Conservation (phyloP, 2,113 vertebrate genomes). For the Baryphthengus martii region DNA sequence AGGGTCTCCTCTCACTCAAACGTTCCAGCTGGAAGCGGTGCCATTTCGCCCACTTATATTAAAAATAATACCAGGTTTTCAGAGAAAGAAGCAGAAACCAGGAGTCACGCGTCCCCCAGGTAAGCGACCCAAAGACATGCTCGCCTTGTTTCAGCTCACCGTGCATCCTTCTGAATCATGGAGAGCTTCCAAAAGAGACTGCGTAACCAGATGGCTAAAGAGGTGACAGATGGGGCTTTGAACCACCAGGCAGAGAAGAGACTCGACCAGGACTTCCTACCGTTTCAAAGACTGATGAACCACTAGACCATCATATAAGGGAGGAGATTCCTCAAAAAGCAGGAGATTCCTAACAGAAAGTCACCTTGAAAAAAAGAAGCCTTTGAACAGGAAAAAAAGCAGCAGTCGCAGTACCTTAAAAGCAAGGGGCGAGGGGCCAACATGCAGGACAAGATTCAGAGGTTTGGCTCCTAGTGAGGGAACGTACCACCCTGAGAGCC, state of each 20-base stretch:
- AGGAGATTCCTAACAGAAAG: not conserved
- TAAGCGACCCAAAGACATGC: not conserved
- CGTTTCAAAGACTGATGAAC: not conserved
- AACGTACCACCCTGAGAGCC: not conserved
- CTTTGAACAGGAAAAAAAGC: not conserved
- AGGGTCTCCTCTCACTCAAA: not conserved
- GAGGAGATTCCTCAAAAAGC: not conserved
- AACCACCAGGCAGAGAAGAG: not conserved
- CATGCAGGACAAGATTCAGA: not conserved
- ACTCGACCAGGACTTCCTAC: not conserved
- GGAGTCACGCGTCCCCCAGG: not conserved
- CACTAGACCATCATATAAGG: not conserved
- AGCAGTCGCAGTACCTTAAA: not conserved
- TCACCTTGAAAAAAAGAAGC: not conserved
- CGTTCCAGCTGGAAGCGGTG: not conserved
- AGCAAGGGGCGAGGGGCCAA: not conserved
- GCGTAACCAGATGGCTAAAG: constrained; percentile 12
- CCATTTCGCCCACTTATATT: not conserved
- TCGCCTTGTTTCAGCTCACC: not conserved
- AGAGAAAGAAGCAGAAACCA: not conserved
- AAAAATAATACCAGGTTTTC: not conserved
- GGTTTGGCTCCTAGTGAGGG: not conserved
- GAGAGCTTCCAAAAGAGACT: not conserved
- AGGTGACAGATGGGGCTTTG: not conserved
- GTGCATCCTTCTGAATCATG: not conserved